These are phyloP conservation scores for Hydriomena furcata DNA, from an alignment of 2,888 invertebrate genomes.

Conservation along the genomic window DNA sequence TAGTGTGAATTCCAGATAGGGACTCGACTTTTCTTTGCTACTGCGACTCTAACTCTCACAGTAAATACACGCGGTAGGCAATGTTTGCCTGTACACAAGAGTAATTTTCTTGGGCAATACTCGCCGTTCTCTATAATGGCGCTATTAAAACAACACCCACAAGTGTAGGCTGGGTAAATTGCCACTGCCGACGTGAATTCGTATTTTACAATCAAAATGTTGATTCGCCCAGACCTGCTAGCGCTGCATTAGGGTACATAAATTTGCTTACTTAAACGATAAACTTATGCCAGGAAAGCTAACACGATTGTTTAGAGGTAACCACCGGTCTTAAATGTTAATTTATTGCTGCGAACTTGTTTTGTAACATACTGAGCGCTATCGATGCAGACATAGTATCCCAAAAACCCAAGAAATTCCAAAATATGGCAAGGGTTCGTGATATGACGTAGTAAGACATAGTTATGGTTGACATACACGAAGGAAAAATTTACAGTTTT, in stretches of 20 bases:
- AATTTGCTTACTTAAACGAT: conserved; percentile 74
- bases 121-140: conserved; percentile 71
- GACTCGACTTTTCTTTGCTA: conserved; percentile 32
- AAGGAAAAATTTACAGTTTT: conserved; percentile 65
- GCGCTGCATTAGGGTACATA: conserved; percentile 72
- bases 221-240: conserved; percentile 74
- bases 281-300: conserved; percentile 63
- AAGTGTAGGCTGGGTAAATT: conserved; percentile 66
- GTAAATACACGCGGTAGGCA: conserved; percentile 54
- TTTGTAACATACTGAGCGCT: conserved; percentile 40
- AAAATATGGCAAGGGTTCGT: conserved; percentile 62
- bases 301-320: conserved; percentile 63
- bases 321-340: conserved; percentile 61
- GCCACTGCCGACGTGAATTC: conserved; percentile 73
- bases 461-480: conserved; percentile 69
- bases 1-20: conserved; percentile 25
- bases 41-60: conserved; percentile 48
- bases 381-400: conserved; percentile 35
- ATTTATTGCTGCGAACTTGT: conserved; percentile 56
- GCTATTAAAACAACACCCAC: conserved; percentile 80
- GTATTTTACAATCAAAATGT: conserved; percentile 76
- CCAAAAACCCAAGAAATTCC: conserved; percentile 49
- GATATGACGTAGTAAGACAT: conserved; percentile 64
- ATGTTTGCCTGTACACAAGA: conserved; percentile 58
- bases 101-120: conserved; percentile 75